phyloP scores from a whole-genome alignment of 2,888 invertebrate genomes.

The Agapostemon virescens region DNA sequence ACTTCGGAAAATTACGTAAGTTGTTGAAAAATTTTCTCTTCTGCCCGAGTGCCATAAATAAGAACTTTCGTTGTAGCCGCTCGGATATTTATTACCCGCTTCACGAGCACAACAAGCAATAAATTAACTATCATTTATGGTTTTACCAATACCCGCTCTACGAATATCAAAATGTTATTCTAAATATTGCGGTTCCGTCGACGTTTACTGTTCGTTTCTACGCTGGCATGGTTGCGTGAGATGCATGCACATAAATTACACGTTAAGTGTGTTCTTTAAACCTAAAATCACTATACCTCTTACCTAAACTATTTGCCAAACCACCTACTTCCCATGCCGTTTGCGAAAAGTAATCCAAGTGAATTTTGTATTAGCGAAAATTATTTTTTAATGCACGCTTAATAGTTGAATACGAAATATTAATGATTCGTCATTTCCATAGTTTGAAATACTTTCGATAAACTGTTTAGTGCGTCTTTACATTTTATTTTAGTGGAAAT shows the following conservation, averaged over 20 bases:
- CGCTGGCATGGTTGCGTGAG: background rate
- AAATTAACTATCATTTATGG: conserved; percentile 10
- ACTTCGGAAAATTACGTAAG: conserved; percentile 1
- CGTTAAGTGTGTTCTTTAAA: background rate
- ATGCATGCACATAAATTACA: background rate
- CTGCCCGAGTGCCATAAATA: conserved; percentile 1
- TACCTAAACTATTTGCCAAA: background rate
- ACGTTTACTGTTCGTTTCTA: background rate
- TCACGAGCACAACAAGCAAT: background rate
- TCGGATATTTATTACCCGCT: conserved; percentile 9
- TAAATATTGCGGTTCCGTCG: background rate
- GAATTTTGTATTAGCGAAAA: no score
- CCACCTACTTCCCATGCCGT: background rate
- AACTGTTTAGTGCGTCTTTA: no score
- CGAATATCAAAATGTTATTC: conserved; percentile 1
- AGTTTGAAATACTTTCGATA: no score
- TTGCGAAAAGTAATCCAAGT: background rate
- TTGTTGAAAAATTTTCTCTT: conserved; percentile 3
- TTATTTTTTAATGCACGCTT: no score
- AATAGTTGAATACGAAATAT: no score
- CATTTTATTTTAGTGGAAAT: no score
- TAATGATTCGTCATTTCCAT: no score
- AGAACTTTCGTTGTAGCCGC: background rate
- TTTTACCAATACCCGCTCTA: background rate
- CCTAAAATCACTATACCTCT: background rate